These are phyloP conservation scores for Myotis vivesi DNA, from an alignment of 2,797 vertebrate species.

Conservation along the genomic window DNA sequence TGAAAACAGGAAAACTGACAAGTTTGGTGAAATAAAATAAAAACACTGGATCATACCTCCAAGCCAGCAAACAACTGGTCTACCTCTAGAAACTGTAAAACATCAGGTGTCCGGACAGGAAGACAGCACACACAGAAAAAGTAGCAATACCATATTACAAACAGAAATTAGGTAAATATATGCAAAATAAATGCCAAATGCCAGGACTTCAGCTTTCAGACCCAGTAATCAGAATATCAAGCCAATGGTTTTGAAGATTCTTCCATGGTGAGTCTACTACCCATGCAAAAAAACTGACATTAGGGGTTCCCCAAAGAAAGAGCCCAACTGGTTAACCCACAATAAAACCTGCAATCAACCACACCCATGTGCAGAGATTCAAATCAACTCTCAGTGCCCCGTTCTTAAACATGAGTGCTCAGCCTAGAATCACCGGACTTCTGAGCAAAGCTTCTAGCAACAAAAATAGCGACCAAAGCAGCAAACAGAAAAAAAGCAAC, in stretches of 20 bases:
- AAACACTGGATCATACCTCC: neutral
- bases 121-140: neutral
- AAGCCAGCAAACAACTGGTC: neutral
- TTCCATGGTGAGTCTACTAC: neutral
- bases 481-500: neutral
- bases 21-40: neutral
- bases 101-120: neutral
- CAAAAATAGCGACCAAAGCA: neutral
- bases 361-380: neutral
- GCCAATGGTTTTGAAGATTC: neutral
- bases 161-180: neutral
- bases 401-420: neutral
- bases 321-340: neutral
- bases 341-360: neutral
- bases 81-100: neutral
- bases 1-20: neutral
- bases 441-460: neutral
- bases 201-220: neutral
- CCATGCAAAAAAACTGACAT: neutral
- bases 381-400: neutral
- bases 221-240: neutral
- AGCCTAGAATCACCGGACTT: neutral
- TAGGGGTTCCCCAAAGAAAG: neutral
- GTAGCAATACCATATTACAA: neutral
- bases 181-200: neutral